These are phyloP conservation scores for Glareola pratincola DNA, from an alignment of 2,113 vertebrate genomes.

Conservation along the genomic window DNA sequence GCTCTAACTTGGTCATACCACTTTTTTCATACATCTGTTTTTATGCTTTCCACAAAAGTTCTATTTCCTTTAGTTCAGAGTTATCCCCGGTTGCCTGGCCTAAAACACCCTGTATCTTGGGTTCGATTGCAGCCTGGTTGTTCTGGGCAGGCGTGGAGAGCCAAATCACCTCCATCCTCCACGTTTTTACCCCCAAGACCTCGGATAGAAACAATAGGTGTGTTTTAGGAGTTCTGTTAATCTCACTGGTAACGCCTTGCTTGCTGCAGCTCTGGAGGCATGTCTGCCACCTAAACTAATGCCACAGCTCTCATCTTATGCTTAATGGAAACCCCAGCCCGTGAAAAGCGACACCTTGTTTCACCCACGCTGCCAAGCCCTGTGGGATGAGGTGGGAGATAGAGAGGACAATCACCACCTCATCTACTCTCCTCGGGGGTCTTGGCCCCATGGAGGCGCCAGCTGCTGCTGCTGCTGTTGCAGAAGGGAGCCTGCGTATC, in stretches of 20 bases:
- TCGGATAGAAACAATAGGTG: rapidly evolving
- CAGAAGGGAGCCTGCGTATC: not conserved
- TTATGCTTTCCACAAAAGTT: not conserved
- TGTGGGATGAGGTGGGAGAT: not conserved
- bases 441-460: not conserved
- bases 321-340: not conserved
- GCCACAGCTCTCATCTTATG: not conserved
- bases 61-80: not conserved
- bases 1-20: not conserved
- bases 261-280: not conserved
- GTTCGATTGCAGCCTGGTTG: not conserved
- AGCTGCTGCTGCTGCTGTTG: not conserved
- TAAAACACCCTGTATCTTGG: not conserved
- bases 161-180: not conserved
- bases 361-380: not conserved
- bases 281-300: not conserved
- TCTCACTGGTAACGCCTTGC: not conserved
- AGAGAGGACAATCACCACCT: not conserved
- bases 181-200: not conserved
- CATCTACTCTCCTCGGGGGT: not conserved
- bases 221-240: not conserved
- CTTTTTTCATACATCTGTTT: not conserved
- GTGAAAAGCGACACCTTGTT: not conserved
- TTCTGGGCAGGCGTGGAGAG: not conserved
- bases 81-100: not conserved